Conservation (phyloP, 2,113 vertebrate species). For the Bothrops jararaca region DNA sequence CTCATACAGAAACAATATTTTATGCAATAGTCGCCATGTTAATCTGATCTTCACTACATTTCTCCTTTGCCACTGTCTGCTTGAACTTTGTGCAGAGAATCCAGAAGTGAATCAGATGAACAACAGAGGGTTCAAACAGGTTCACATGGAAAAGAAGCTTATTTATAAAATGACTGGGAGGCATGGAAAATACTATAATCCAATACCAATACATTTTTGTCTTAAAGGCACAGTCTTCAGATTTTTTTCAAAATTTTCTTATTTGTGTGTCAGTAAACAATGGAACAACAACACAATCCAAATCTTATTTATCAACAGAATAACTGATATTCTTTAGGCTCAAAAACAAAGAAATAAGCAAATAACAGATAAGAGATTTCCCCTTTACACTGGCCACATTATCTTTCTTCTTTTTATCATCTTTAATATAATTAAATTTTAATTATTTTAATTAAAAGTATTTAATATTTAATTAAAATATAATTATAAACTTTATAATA, state of each 20-base stretch:
- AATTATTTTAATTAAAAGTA: too few relatives aligned
- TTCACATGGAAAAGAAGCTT: background rate
- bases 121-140: background rate
- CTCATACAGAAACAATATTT: background rate
- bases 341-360: background rate
- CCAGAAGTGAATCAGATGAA: background rate
- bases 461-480: too few relatives aligned
- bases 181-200: background rate
- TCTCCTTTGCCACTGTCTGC: background rate
- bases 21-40: background rate
- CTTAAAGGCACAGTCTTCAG: background rate
- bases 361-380: background rate
- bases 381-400: background rate
- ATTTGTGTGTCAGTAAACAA: background rate
- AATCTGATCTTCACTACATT: background rate
- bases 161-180: background rate
- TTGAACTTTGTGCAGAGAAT: background rate
- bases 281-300: background rate
- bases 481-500: too few relatives aligned
- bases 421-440: too few relatives aligned
- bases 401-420: background rate
- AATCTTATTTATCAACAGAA: background rate
- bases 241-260: background rate
- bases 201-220: background rate
- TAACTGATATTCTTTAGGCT: background rate